phyloP scores from a whole-genome alignment of 2,113 vertebrate species.

The Gasterosteus aculeatus region DNA sequence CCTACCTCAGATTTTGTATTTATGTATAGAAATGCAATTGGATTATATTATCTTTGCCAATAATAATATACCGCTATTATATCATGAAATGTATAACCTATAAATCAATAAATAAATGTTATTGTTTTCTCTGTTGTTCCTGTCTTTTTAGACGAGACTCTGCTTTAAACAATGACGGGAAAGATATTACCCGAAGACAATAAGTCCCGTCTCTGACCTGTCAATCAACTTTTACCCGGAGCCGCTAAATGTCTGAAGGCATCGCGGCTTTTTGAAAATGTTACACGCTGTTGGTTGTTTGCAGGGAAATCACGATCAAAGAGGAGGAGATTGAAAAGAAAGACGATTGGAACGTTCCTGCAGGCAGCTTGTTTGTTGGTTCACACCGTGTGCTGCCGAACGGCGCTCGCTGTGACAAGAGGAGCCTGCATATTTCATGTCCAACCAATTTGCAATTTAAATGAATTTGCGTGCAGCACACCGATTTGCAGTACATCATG shows the following conservation, averaged over 20 bases:
- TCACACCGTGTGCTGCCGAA: conserved; percentile 4
- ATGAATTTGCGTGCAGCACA: conserved; percentile 16
- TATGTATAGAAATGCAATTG: conserved; percentile 99
- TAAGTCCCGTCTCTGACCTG: conserved; percentile 24
- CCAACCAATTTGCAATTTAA: conserved; percentile 44
- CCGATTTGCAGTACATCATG: neutral
- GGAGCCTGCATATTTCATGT: conserved; percentile 48
- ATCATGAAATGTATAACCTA: conserved; percentile 92
- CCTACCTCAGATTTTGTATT: conserved; percentile 99
- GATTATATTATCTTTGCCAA: conserved; percentile 98
- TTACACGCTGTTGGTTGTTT: conserved; percentile 28
- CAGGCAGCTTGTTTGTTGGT: conserved; percentile 43
- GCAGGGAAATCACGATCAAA: conserved; percentile 45
- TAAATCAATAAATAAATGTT: conserved; percentile 95
- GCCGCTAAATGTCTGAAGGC: conserved; percentile 18
- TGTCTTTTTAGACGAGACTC: conserved; percentile 20
- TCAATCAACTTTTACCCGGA: conserved; percentile 35
- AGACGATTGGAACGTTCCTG: conserved; percentile 15
- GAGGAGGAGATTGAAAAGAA: conserved; percentile 11
- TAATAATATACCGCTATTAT: conserved; percentile 93
- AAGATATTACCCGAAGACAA: conserved; percentile 24
- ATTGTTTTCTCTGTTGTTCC: conserved; percentile 86
- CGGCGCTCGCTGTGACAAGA: conserved; percentile 24
- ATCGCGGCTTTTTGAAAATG: neutral
- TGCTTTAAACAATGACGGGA: conserved; percentile 9